Base-by-base conservation (phyloP, 2,113 vertebrate genomes). In the Plecotus auritus region DNA sequence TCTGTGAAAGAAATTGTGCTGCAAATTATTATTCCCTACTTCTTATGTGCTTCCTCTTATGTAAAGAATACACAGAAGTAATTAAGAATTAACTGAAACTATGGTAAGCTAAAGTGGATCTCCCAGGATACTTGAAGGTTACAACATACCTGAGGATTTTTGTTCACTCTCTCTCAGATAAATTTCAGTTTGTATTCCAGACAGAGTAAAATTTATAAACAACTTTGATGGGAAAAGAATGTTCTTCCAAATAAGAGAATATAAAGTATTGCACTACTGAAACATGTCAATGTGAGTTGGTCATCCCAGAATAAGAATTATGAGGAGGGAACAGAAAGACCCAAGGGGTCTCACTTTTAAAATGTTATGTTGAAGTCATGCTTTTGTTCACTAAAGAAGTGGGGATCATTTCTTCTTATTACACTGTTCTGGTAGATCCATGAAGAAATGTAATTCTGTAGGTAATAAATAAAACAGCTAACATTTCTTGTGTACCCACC, bases 51-150 rank as follows among this genome's bases (percentile, higher is more conserved):
- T 76, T 51, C 32, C 18, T 37, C 20, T 23, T 76, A 8, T 7
- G 40, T 30, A 37, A 61, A 95, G 51, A 86, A 7, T 7, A 64
- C 70, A 86, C 54, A 72, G 2, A 86, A 85, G 56, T 47, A 92
- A 96, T 84, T 92, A 95, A 93, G 40, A 84, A 96, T 96, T 93
- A 94, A 96, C 85, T 77, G 83, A 93, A 95, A 91, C 90, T 42
- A 66, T 80, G 67, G 70, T 92, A 59, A 93, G 82, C 59, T 72
- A 23, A 90, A 73, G 76, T 81, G 61, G 86, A 93, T 94, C 83
- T 97, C 74, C 85, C 93, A 88, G 66, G 73, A 59, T 37, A 28
- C 37, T 20, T 0, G 30, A 83, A 72, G 74, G 91, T 88, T 67
- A 89, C 84, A 87, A 45, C 32, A 90, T 37, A 77, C 76, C 40